Evolutionary conservation across 2,888 invertebrate species (phyloP), one percentile per base, ranked within the genome.

Genomic region (Hipparchia sbordonii): DNA sequence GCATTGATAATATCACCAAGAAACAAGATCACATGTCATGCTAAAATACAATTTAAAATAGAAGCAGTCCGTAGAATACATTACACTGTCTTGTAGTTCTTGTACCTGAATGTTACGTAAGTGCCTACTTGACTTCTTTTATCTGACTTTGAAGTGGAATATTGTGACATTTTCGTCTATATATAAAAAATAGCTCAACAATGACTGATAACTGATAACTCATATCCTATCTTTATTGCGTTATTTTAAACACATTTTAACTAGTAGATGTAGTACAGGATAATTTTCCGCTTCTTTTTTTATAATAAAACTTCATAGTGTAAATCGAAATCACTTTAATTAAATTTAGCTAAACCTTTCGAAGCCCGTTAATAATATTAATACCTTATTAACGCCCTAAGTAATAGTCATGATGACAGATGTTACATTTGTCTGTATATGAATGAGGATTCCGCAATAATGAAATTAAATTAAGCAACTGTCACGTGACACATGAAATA

Each of bases 1-100:
- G 59, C 59, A 60, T 60, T 46, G 61, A 61, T n/a, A 61, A 61
- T 46, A n/a, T n/a, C n/a, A 61, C 12, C 45, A 5, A 61, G 12
- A 61, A 10, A 61, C n/a, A 2, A 54, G 54, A 54, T 54, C 48
- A 51, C 9, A 51, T 63, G 51, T 33, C 48, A 63, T 48, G 13
- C 13, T 8, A 63, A n/a, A 9, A 6, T 23, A 51, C 8, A 7
- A 63, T 12, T 48, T 48, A 7, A 45, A 45, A 46, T 48, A 48
- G n/a, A 23, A 63, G 48, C 57, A 57, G 6, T 57, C 63, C 12
- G 48, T 51, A 10, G 3, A 48, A 23, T 63, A 48, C 9, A 51
- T 51, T 63, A 23, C 13, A 13, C 8, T 62, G 9, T 62, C 8
- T 62, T 45, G 46, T 62, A 45, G 2, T 1, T 62, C 8, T 62